Evolutionary conservation across 2,888 invertebrate species (phyloP), one percentile per base, ranked within the genome.

Genomic region (Apotomis turbidana): DNA sequence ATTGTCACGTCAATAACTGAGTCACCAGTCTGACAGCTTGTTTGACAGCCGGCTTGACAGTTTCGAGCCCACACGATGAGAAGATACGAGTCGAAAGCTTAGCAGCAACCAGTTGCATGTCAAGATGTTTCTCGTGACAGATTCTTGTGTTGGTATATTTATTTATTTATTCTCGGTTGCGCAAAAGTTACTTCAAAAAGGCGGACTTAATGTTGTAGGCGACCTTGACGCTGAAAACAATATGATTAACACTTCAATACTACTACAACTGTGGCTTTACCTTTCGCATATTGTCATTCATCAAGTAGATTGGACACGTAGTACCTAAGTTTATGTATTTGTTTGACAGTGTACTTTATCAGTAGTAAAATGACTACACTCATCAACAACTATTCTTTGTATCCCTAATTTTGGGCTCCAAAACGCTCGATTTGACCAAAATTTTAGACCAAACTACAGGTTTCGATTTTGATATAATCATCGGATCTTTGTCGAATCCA

Each of bases 31-130:
- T 77, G 80, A 81, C 79, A 80, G 79, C 78, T 74, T 66, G 79
- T 80, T 79, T 83, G 86, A 86, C 84, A 83, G 82, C 79, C 74
- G 71, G 81, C 77, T 79, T 86, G 88, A 86, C 87, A 87, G 81
- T 81, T 75, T 77, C 75, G 75, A 81, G 80, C 79, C 79, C 78
- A 78, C 83, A 80, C 83, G 87, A 89, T 85, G 80, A 77, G 77
- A 77, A 86, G 90, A 89, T 90, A 86, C 81, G 83, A 80, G 78
- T 77, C 76, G 78, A 79, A 75, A 75, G 80, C 79, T 82, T 81
- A 81, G 74, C 74, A 77, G 75, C 68, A 72, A 72, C 72, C 68
- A 72, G 72, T 68, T 72, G 72, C 72, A 68, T 68, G 72, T 62
- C 71, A 61, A 68, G 72, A 72, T 72, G 72, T 72, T 63, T 54